Conservation (phyloP, 2,888 invertebrate species). For the Drosophila phalerata region DNA sequence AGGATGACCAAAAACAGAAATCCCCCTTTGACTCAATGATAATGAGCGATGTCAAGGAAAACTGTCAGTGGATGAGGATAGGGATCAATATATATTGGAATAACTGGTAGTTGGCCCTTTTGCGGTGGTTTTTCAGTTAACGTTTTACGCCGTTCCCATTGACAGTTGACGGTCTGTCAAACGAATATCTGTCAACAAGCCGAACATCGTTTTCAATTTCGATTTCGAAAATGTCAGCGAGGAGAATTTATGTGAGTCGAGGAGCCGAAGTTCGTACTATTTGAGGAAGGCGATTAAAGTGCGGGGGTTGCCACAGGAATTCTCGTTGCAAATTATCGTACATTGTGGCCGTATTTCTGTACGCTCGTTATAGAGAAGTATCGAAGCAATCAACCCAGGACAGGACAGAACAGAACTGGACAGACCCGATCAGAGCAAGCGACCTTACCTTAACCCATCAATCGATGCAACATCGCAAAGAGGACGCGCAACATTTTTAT, state of each 20-base stretch:
- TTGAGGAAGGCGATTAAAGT: constrained; percentile 39
- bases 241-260: constrained; percentile 63
- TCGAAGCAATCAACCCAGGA: constrained; percentile 36
- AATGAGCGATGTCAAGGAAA: constrained; percentile 40
- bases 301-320: constrained; percentile 48
- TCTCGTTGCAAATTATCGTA: constrained; percentile 77
- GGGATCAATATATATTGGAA: constrained; percentile 28
- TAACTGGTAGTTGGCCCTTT: constrained; percentile 31
- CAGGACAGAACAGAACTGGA: too few species aligned
- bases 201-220: constrained; percentile 80
- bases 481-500: constrained; percentile 64
- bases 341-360: constrained; percentile 69
- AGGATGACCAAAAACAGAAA: constrained; percentile 37
- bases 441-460: constrained; percentile 40
- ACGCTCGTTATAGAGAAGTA: constrained; percentile 66
- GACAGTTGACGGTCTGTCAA: constrained; percentile 81
- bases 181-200: constrained; percentile 80
- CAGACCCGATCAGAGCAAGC: constrained; percentile 16
- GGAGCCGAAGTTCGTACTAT: constrained; percentile 1
- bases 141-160: constrained; percentile 43
- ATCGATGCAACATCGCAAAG: constrained; percentile 37
- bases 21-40: constrained; percentile 32
- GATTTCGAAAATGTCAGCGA: constrained; percentile 62
- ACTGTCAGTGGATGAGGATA: constrained; percentile 30
- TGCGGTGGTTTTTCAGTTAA: constrained; percentile 44